Evolutionary conservation across 2,888 invertebrate species (phyloP).

Genomic region (Anorthoa munda): DNA sequence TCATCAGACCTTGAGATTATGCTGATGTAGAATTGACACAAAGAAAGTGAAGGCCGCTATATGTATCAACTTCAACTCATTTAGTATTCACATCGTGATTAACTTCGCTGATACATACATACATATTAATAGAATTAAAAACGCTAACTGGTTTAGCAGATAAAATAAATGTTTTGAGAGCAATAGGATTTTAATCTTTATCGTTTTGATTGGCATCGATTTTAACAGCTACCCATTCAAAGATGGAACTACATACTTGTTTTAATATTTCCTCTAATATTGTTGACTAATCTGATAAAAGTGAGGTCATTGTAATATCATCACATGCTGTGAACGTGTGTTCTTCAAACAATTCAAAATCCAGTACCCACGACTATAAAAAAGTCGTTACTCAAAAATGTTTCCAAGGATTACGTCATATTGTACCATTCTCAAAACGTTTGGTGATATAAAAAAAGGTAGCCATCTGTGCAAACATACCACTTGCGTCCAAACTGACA

Average conservation of each 20-base stretch:
- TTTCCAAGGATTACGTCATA: conserved; percentile 67
- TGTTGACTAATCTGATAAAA: background rate
- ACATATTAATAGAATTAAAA: conserved; percentile 44
- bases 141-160: conserved; percentile 26
- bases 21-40: conserved; percentile 50
- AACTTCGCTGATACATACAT: conserved; percentile 42
- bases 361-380: conserved; percentile 42
- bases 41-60: conserved; percentile 60
- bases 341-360: conserved; percentile 34
- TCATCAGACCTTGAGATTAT: conserved; percentile 56
- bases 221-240: background rate
- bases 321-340: conserved; percentile 14
- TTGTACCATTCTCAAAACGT: conserved; percentile 65
- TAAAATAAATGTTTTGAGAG: background rate
- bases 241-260: background rate
- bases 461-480: conserved; percentile 78
- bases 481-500: conserved; percentile 71
- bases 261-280: background rate
- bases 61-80: conserved; percentile 47
- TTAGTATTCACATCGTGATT: conserved; percentile 47
- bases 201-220: background rate
- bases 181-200: background rate
- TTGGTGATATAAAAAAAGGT: conserved; percentile 74
- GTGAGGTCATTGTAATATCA: background rate
- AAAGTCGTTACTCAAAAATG: conserved; percentile 46